Percentiles rank a stretch among this genome's conserved stretches.
phyloP scores from a whole-genome alignment of 2,888 invertebrate species.

The Apodemia duryi region DNA sequence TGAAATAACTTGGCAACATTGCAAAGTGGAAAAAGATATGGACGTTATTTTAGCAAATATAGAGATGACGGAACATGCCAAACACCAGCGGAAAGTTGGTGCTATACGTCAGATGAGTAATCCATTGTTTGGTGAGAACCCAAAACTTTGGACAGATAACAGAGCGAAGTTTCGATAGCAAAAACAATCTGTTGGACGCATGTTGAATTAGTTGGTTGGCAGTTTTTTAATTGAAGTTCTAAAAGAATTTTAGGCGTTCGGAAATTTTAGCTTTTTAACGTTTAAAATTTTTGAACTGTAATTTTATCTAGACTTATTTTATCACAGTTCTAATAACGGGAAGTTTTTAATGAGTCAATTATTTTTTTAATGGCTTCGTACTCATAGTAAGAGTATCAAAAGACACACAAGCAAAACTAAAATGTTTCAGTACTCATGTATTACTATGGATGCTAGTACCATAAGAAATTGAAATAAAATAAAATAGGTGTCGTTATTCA shows the following conservation, averaged over 20 bases:
- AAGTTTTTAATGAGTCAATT: no score
- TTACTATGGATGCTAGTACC: no score
- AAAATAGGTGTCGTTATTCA: no score
- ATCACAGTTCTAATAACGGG: no score
- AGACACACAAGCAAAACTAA: no score
- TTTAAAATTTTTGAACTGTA: background rate
- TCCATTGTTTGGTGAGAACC: constrained; percentile 33
- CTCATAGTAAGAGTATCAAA: no score
- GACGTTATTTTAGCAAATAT: constrained; percentile 1
- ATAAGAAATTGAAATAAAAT: no score
- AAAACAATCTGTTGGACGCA: constrained; percentile 29
- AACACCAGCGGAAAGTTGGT: constrained; percentile 17
- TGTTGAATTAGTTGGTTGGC: constrained; percentile 20
- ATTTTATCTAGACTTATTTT: no score
- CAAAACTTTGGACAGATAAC: constrained; percentile 36
- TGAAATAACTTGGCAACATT: constrained; percentile 7
- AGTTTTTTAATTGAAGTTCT: constrained; percentile 13
- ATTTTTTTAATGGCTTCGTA: no score
- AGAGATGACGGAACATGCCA: constrained; percentile 13
- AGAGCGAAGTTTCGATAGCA: constrained; percentile 32
- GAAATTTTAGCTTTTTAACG: background rate
- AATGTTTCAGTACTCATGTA: no score
- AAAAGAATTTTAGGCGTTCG: constrained; percentile 11
- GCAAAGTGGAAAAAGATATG: constrained; percentile 4
- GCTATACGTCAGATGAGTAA: constrained; percentile 24